Conservation (phyloP, 2,797 vertebrate species). For the Manis javanica region DNA sequence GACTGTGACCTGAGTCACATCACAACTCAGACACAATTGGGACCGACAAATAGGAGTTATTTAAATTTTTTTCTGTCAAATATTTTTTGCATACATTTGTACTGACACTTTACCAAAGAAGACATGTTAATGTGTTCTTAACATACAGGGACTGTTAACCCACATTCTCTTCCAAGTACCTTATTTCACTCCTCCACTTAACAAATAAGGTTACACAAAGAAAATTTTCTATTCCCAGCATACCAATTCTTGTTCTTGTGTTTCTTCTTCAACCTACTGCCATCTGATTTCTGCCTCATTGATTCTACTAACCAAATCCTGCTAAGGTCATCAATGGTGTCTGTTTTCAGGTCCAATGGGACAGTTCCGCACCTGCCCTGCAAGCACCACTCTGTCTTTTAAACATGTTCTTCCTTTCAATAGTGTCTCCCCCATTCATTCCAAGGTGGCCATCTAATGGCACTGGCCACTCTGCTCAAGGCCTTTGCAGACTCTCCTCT, state of each 20-base stretch:
- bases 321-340: accelerated
- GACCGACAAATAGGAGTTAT: background rate
- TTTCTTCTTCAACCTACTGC: background rate
- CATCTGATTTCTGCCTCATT: background rate
- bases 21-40: background rate
- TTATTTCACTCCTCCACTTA: background rate
- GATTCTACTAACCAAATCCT: background rate
- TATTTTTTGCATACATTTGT: background rate
- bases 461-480: background rate
- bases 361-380: background rate
- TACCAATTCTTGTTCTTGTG: background rate
- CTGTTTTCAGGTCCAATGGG: background rate
- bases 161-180: background rate
- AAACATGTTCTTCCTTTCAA: background rate
- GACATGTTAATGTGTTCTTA: background rate
- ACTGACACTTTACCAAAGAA: background rate
- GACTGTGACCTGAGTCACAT: background rate
- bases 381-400: background rate
- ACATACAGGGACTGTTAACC: background rate
- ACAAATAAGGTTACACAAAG: background rate
- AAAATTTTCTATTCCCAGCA: background rate
- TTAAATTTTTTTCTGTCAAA: background rate
- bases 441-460: background rate
- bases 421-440: too few relatives aligned
- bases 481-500: background rate